Evolutionary conservation across 2,113 vertebrate species (phyloP).

Genomic region (Megalops atlanticus): DNA sequence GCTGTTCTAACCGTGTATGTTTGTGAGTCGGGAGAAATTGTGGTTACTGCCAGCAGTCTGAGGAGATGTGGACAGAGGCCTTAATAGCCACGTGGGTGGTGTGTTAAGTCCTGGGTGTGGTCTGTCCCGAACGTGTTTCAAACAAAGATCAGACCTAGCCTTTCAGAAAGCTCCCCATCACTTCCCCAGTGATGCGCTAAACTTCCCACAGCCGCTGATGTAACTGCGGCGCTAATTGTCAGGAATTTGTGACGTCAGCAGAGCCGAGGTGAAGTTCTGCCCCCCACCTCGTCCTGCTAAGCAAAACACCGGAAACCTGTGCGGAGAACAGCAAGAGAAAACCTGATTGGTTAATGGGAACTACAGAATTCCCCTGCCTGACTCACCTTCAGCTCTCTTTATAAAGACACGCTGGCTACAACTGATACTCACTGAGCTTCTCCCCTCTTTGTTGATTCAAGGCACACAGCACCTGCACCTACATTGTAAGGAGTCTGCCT

Average conservation of each 20-base stretch:
- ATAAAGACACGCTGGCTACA: neutral
- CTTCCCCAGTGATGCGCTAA: neutral
- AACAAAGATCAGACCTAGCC: neutral
- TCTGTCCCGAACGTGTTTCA: too few species aligned
- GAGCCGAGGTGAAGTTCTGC: neutral
- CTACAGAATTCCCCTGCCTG: neutral
- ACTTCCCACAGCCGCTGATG: neutral
- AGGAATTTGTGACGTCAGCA: neutral
- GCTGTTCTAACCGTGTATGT: too few species aligned
- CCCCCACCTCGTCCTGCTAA: neutral
- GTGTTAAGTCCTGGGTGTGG: too few species aligned
- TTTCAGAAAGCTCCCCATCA: neutral
- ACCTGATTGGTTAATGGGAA: neutral
- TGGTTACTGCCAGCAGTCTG: too few species aligned
- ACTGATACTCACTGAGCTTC: neutral
- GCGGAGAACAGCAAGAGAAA: neutral
- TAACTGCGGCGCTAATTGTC: neutral
- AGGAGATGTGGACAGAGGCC: too few species aligned
- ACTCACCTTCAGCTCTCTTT: neutral
- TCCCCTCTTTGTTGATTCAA: neutral
- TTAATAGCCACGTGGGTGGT: too few species aligned
- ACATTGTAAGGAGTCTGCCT: neutral
- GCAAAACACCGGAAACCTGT: neutral
- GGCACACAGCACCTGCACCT: neutral
- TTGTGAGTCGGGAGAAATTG: too few species aligned